Base-by-base conservation (phyloP, 2,888 invertebrate species). In the Seladonia tumulorum region DNA sequence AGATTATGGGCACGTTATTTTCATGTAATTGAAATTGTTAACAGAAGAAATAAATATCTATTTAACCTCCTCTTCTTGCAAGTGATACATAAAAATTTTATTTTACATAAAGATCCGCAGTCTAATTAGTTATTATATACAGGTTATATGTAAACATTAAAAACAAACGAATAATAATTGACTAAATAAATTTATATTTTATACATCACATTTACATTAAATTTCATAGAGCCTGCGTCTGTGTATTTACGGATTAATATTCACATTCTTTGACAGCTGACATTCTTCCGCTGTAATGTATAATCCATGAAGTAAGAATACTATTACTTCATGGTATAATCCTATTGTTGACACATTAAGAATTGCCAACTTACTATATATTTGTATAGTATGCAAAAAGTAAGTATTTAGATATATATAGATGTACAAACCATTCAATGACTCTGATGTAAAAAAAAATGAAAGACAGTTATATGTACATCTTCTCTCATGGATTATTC, bases 161-260 rank as follows among this genome's bases (percentile, higher is more conserved):
- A 10, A 45, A 25, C 12, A 47, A 45, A 18, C 12, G 47, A 57
- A 70, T 57, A 16, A 18, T 22, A 66, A n/a, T 35, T 73, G 1
- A 45, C 29, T 82, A 39, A n/a, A 70, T 12, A 39, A 70, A 39
- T 70, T 22, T 22, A 14, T 39, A 42, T n/a, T 70, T 70, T n/a
- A 39, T 42, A 42, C 22, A 39, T 42, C 42, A 70, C 5, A 70
- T n/a, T n/a, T 70, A 42, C 14, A 70, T 70, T n/a, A 42, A 5
- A 42, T 39, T 42, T 42, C 14, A n/a, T 5, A 42, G 42, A n/a
- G 22, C n/a, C 8, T 29, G 7, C 35, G 18, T 29, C 2, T 63
- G 29, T 29, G 63, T 25, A 60, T 60, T 60, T 25, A 60, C 18
- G 7, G 25, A 35, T 66, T 29, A 66, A 66, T 39, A 66, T 39